Conservation (phyloP, 1,140 invertebrate genomes). For the Nasonia longicornis region DNA sequence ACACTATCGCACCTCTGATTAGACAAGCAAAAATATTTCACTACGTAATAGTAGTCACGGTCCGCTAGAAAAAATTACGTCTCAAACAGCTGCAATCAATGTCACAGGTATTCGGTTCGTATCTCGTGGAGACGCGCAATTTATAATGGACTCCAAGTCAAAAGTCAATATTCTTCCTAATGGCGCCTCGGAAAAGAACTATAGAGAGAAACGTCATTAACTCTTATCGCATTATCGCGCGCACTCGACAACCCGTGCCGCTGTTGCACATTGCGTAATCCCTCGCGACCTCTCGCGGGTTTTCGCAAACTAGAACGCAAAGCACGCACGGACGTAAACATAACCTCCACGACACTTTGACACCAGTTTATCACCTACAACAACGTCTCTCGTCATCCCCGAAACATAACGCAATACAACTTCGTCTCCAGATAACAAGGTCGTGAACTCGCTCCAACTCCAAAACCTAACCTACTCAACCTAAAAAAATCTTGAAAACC, state of each 20-base stretch:
- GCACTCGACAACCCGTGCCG: background rate
- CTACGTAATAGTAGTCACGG: too few relatives aligned
- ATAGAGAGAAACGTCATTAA: slow-evolving; percentile 2
- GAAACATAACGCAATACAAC: background rate
- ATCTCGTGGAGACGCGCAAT: too few relatives aligned
- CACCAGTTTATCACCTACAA: background rate
- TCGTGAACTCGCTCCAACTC: background rate
- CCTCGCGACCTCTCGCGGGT: slow-evolving; percentile 1
- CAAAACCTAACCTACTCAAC: background rate
- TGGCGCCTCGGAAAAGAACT: background rate
- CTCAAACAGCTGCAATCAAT: too few relatives aligned
- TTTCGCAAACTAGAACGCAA: background rate
- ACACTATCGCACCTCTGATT: too few relatives aligned
- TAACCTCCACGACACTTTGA: background rate
- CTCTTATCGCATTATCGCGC: slow-evolving; percentile 18
- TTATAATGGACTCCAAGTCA: too few relatives aligned
- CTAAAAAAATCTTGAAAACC: too few relatives aligned
- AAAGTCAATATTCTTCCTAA: background rate
- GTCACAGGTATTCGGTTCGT: too few relatives aligned
- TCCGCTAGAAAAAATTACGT: too few relatives aligned
- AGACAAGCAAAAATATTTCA: too few relatives aligned
- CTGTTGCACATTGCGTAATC: slow-evolving; percentile 11
- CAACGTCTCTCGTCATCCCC: background rate
- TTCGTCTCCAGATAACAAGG: background rate
- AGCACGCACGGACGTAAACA: background rate